These are phyloP conservation scores for Anseranas semipalmata DNA, from an alignment of 2,113 vertebrate species.

Conservation along the genomic window DNA sequence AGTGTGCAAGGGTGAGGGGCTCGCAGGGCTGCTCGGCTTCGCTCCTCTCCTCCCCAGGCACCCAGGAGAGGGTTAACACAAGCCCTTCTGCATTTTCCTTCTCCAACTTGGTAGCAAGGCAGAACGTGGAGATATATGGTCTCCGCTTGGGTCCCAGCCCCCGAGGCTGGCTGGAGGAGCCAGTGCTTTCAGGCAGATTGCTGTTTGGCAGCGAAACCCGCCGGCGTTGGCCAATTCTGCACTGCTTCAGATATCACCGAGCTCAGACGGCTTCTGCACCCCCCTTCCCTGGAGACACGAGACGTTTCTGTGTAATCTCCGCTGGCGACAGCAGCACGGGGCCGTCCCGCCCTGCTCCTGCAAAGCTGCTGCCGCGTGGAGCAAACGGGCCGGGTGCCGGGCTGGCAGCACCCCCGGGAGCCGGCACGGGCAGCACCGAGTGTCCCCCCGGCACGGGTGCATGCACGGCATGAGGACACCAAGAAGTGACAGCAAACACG, in stretches of 20 bases:
- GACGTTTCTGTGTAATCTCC: not conserved
- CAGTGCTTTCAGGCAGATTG: not conserved
- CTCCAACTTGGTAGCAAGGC: slow-evolving; percentile 47
- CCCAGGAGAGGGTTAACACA: not conserved
- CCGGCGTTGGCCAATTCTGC: not conserved
- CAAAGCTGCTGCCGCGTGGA: rapidly evolving
- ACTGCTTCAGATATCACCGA: not conserved
- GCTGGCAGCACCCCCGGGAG: not conserved
- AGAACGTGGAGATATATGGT: not conserved
- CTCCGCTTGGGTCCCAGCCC: not conserved
- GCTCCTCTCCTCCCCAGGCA: not conserved
- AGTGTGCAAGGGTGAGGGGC: rapidly evolving
- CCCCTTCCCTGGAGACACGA: not conserved
- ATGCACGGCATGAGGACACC: not conserved
- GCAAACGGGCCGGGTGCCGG: not conserved
- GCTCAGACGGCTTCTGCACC: slow-evolving; percentile 2
- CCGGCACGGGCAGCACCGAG: rapidly evolving
- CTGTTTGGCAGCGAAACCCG: not conserved
- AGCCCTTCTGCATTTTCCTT: not conserved
- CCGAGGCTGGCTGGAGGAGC: slow-evolving; percentile 1
- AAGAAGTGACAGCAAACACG: not conserved
- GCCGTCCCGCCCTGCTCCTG: rapidly evolving
- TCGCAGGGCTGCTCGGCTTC: rapidly evolving
- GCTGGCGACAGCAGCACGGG: not conserved
- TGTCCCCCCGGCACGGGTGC: rapidly evolving